Base-by-base conservation (phyloP, 1,140 invertebrate species). In the Drosophila kurseongensis region DNA sequence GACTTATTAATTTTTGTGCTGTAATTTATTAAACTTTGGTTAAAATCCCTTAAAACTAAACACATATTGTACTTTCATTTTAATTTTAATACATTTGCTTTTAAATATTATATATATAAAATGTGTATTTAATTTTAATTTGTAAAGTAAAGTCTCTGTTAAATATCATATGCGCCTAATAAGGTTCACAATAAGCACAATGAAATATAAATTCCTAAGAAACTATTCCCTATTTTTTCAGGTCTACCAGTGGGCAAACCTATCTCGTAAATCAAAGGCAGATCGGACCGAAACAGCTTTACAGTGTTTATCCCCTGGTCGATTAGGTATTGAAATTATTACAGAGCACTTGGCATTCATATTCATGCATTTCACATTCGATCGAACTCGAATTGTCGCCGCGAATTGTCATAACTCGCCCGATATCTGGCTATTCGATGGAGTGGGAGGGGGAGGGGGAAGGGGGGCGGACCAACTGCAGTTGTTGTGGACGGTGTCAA, bases 401-500 rank as follows among this genome's bases (percentile, higher is more conserved):
- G 59, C 69, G 57, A 81, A 86, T 88, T 86, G 83, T 88, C 84
- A 88, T 88, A 88, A 82, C 67, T 86, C 62, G 79, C 42, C 36
- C 59, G 44, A 59, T 52, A 62, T 59, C 54, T 62, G 60, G 60
- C 42, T 60, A 23, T 1, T 12, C 10, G 44, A 60, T 36, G 50
- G 44, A 32, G 44, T 36, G 50, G 44, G 27, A 36, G 35, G n/a
- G 32, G 16, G 13, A n/a, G 35, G 2, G 6, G 16, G 0, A 23
- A 23, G 23, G 23, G 23, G 35, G 2, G 9, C n/a, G 1, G 18
- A 42, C 14, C 35, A 23, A 16, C 38, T 10, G 8, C 9, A 35
- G 13, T 41, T n/a, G n/a, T 23, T 23, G 51, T 50, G 52, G 47
- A 71, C 84, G 59, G 62, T 71, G 71, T 88, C 84, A 88, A 89